phyloP scores from a whole-genome alignment of 2,888 invertebrate genomes.

The Halictus ligatus region DNA sequence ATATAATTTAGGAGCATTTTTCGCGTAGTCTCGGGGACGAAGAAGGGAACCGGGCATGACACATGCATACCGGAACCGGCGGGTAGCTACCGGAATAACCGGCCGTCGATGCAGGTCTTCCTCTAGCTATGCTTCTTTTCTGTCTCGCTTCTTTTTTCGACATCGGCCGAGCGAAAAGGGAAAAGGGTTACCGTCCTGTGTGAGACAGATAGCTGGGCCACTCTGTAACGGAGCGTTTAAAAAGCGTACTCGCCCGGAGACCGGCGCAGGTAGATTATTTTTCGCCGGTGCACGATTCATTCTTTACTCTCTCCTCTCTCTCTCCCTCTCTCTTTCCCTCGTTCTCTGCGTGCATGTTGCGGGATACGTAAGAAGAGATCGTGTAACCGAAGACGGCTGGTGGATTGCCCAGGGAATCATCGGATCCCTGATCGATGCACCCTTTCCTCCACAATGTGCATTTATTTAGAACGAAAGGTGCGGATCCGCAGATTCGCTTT shows the following conservation, averaged over 20 bases:
- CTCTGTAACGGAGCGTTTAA: conserved; percentile 55
- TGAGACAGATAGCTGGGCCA: conserved; percentile 57
- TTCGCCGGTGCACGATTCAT: conserved; percentile 72
- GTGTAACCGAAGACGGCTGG: conserved; percentile 54
- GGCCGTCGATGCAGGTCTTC: conserved; percentile 68
- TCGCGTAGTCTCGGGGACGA: conserved; percentile 9
- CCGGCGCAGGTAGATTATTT: conserved; percentile 67
- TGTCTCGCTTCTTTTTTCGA: conserved; percentile 36
- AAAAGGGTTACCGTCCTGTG: conserved; percentile 13
- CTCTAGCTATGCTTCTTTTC: conserved; percentile 48
- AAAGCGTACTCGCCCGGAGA: conserved; percentile 46
- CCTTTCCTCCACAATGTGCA: conserved; percentile 24
- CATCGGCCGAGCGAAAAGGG: neutral
- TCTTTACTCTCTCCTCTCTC: conserved; percentile 22
- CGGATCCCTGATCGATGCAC: conserved; percentile 50
- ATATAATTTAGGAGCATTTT: conserved; percentile 67
- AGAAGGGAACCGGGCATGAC: conserved; percentile 23
- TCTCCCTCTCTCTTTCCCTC: neutral
- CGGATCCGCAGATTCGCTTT: conserved; percentile 55
- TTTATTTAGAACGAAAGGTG: conserved; percentile 41
- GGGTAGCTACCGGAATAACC: conserved; percentile 75
- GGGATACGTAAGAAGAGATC: conserved; percentile 46
- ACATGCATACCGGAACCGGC: conserved; percentile 66
- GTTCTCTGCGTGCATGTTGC: conserved; percentile 5
- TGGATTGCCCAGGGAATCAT: conserved; percentile 50